Base-by-base conservation (phyloP, 2,888 invertebrate genomes). In the Volucella inanis region DNA sequence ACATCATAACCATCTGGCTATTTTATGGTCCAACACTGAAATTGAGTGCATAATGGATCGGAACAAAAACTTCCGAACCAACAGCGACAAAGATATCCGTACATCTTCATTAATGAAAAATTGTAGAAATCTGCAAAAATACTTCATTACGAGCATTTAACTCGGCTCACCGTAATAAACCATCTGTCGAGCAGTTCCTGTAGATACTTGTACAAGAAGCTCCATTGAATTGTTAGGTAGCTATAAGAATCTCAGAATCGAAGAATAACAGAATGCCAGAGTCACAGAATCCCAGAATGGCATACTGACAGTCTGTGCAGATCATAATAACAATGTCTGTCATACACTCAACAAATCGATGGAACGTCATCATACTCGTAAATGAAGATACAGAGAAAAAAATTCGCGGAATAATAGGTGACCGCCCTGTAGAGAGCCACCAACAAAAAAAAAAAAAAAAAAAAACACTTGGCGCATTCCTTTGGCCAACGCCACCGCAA, bases 271-370 rank as follows among this genome's bases (percentile, higher is more conserved):
- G 31, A 31, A 31, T 31, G 31, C 31, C 31, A 31, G 31, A n/a
- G n/a, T 18, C 18, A 10, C 18, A n/a, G 8, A 9, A 12, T 18
- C n/a, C 38, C n/a, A 31, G 3, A 22, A 8, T 15, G 6, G 18
- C 52, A 72, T 68, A 67, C 55, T 57, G 67, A n/a, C 64, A 55
- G 43, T 38, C 72, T 43, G 43, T 55, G 15, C 68, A 14, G 80
- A 80, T 75, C 57, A 75, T 85, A 81, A 85, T 85, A 81, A 81
- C 76, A 61, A 72, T 81, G 80, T 80, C 80, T 76, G 67, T 75
- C 71, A 64, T 62, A 61, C 64, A 68, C 50, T 41, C 68, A 74
- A 38, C 61, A 77, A 76, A 77, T 76, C 59, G 72, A 68, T 54
- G 57, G 70, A 65, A 52, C 67, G 50, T 65, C 64, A 38, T 75